phyloP scores from a whole-genome alignment of 2,888 invertebrate species.

The Caprella mutica region DNA sequence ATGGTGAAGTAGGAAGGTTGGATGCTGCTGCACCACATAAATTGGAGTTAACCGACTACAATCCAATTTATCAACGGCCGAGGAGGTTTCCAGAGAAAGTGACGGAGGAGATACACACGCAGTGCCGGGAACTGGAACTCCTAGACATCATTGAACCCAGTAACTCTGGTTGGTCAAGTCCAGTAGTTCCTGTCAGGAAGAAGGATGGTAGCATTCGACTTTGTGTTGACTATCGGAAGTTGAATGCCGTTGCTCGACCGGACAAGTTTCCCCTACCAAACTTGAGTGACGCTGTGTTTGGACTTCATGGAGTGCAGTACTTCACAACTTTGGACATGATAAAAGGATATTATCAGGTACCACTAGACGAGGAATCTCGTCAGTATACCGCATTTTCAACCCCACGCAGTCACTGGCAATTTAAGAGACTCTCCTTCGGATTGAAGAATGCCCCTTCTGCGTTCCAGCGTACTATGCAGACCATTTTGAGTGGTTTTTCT shows the following conservation, averaged over 20 bases:
- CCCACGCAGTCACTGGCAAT: background rate
- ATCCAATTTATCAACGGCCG: too few relatives aligned
- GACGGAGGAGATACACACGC: too few relatives aligned
- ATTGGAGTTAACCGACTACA: too few relatives aligned
- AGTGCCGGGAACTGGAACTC: background rate
- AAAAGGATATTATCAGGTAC: background rate
- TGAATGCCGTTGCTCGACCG: background rate
- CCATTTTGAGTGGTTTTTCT: background rate
- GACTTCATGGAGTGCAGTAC: background rate
- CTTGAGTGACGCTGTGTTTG: background rate
- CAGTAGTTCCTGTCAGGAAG: background rate
- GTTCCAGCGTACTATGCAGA: background rate
- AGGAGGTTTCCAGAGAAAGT: too few relatives aligned
- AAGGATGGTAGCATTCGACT: background rate
- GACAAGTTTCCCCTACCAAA: background rate
- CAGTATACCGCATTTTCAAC: slow-evolving; percentile 7
- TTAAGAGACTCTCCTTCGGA: background rate
- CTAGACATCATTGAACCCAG: background rate
- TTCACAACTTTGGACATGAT: background rate
- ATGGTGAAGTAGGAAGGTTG: too few relatives aligned
- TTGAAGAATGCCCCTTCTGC: background rate
- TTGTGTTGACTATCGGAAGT: background rate
- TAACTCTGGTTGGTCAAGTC: background rate
- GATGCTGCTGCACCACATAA: too few relatives aligned
- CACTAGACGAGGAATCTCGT: background rate